Conservation (phyloP, 1,140 invertebrate genomes). For the Riptortus pedestris region DNA sequence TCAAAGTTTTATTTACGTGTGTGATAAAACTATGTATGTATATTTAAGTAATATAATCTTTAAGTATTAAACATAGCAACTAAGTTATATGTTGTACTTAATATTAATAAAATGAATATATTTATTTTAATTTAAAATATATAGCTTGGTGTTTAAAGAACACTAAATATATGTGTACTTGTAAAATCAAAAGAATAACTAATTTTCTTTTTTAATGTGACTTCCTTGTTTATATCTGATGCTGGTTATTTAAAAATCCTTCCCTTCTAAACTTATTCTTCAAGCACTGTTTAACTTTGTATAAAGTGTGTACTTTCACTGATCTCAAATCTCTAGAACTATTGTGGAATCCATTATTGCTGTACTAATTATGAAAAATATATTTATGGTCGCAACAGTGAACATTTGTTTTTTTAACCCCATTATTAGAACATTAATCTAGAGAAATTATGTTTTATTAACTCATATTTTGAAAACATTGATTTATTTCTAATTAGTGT, state of each 20-base stretch:
- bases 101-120: neutral
- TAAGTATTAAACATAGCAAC: too few relatives aligned
- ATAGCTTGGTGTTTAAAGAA: neutral
- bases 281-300: neutral
- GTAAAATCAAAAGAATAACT: too few relatives aligned
- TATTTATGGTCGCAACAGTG: neutral
- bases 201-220: too few relatives aligned
- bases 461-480: too few relatives aligned
- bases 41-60: too few relatives aligned
- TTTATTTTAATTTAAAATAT: neutral
- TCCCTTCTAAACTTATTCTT: neutral
- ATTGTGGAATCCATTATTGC: neutral
- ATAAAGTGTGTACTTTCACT: slow-evolving; percentile 4
- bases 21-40: neutral
- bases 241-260: neutral
- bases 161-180: too few relatives aligned
- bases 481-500: too few relatives aligned
- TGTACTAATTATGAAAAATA: slow-evolving; percentile 6
- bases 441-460: too few relatives aligned
- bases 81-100: too few relatives aligned
- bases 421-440: too few relatives aligned
- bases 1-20: neutral
- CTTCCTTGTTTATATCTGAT: neutral
- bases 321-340: slow-evolving; percentile 6
- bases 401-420: neutral